phyloP scores from a whole-genome alignment of 2,888 invertebrate species.

The Aromia moschata region DNA sequence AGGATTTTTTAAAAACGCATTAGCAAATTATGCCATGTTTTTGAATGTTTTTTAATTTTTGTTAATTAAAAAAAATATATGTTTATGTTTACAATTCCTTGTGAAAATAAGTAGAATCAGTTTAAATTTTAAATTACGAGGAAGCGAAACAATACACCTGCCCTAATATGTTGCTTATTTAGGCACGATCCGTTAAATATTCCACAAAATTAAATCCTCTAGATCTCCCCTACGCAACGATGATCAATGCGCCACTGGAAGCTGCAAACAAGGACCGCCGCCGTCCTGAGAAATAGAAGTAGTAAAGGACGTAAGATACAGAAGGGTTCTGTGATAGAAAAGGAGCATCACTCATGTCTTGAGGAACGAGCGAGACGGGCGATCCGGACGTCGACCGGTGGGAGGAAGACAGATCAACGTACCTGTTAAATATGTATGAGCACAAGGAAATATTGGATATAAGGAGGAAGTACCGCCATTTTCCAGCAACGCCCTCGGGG shows the following conservation, averaged over 20 bases:
- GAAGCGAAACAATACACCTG: no score
- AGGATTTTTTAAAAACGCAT: no score
- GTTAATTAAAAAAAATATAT: no score
- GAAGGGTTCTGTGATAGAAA: conserved; percentile 36
- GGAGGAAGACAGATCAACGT: conserved; percentile 42
- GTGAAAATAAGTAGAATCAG: no score
- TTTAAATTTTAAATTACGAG: no score
- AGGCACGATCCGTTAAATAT: no score
- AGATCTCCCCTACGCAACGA: no score
- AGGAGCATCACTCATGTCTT: conserved; percentile 44
- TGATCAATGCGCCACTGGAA: conserved; percentile 15
- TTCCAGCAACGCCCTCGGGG: conserved; percentile 57
- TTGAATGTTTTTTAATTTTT: no score
- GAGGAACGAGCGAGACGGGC: conserved; percentile 41
- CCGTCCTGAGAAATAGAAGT: conserved; percentile 38
- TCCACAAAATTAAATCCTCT: no score
- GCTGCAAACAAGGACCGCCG: conserved; percentile 29
- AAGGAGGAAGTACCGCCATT: conserved; percentile 61
- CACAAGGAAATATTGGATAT: conserved; percentile 61
- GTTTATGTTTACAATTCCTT: no score
- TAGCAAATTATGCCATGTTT: no score
- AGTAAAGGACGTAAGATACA: conserved; percentile 46
- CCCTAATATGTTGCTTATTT: no score
- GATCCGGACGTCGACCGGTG: conserved; percentile 16
- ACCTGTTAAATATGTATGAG: conserved; percentile 62